Conservation (phyloP, 2,113 vertebrate genomes). For the Serinus canaria region DNA sequence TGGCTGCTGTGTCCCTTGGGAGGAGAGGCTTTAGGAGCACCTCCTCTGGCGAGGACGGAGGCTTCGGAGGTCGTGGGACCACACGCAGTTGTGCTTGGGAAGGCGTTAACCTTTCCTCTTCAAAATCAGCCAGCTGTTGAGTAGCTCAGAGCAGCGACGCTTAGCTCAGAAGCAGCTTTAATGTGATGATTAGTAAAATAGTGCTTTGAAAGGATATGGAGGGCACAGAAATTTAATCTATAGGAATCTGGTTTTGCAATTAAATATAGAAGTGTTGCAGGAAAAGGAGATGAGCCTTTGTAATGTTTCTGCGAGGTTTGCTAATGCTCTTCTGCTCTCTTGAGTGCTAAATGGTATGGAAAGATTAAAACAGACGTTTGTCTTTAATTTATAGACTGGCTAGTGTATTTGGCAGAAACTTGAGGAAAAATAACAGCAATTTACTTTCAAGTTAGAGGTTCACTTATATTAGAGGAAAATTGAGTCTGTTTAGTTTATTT, state of each 20-base stretch:
- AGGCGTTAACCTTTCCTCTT: neutral
- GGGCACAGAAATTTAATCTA: neutral
- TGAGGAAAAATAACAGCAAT: neutral
- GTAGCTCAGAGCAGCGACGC: neutral
- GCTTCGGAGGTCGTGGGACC: neutral
- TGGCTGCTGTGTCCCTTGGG: neutral
- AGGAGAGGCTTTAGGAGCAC: neutral
- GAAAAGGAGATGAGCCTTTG: neutral
- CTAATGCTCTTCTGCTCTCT: neutral
- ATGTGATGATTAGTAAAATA: neutral
- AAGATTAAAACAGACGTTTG: neutral
- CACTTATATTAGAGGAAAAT: neutral
- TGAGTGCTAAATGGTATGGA: neutral
- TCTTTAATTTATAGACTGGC: neutral
- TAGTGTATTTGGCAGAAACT: neutral
- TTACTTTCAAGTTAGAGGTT: neutral
- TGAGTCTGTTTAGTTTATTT: neutral
- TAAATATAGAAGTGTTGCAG: neutral
- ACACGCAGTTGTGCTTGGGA: neutral
- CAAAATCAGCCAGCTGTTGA: neutral
- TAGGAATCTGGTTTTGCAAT: conserved; percentile 14
- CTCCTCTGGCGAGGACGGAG: neutral
- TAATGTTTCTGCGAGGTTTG: neutral
- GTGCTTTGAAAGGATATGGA: neutral
- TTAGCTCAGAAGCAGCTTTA: neutral